phyloP scores from a whole-genome alignment of 2,888 invertebrate species.

The Pharmacophagus antenor region DNA sequence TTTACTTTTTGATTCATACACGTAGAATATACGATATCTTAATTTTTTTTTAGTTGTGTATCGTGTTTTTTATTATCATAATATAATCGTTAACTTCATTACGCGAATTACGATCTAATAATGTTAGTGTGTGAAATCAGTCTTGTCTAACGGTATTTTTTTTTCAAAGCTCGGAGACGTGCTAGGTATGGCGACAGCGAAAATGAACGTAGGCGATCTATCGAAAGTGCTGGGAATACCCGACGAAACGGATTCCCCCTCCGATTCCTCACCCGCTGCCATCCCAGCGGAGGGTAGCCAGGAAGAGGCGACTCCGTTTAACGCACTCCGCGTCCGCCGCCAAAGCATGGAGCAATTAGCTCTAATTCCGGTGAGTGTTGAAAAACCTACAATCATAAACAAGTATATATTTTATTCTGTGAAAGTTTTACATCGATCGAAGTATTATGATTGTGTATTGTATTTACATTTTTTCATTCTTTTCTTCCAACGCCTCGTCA shows the following conservation, averaged over 20 bases:
- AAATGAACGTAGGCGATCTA: slow-evolving; percentile 94
- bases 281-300: slow-evolving; percentile 35
- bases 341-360: slow-evolving; percentile 98
- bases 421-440: neutral
- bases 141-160: no score
- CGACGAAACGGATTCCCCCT: slow-evolving; percentile 59
- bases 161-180: slow-evolving; percentile 88
- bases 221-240: slow-evolving; percentile 90
- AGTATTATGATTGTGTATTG: neutral
- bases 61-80: slow-evolving; percentile 1
- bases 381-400: neutral
- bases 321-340: slow-evolving; percentile 85
- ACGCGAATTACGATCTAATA: neutral
- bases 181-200: slow-evolving; percentile 95
- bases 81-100: neutral
- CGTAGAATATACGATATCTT: neutral
- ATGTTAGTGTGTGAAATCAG: neutral
- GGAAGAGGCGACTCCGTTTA: slow-evolving; percentile 60
- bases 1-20: neutral
- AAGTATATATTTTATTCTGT: neutral
- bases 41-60: neutral
- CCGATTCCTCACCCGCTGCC: slow-evolving; percentile 38
- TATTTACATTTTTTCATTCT: no score
- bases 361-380: slow-evolving; percentile 89
- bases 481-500: no score